Evolutionary conservation across 2,113 vertebrate species (phyloP).

Genomic region (Sarotherodon lohbergeri): DNA sequence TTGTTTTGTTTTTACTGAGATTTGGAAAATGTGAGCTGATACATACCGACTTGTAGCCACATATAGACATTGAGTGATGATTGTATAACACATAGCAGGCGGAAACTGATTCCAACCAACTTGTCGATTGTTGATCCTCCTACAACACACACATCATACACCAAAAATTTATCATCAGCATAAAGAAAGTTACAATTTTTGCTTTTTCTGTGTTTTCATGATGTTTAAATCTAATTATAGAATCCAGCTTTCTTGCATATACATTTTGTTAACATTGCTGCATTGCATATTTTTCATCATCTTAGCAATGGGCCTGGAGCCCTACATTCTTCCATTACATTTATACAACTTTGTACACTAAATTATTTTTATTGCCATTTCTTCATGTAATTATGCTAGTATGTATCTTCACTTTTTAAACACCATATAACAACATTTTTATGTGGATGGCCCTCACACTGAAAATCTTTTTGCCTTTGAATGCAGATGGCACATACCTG

Average conservation of each 20-base stretch:
- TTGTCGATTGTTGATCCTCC: background rate
- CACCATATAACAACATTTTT: background rate
- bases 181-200: background rate
- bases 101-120: background rate
- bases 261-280: background rate
- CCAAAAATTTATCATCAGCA: background rate
- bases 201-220: background rate
- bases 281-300: background rate
- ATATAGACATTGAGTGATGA: background rate
- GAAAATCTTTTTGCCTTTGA: fast-evolving
- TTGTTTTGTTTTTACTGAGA: background rate
- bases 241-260: background rate
- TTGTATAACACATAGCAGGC: background rate
- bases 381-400: background rate
- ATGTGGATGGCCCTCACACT: background rate
- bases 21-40: background rate
- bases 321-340: background rate
- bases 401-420: background rate
- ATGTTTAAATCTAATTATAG: background rate
- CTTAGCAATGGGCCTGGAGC: fast-evolving
- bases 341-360: background rate
- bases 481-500: background rate
- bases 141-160: background rate
- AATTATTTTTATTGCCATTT: background rate
- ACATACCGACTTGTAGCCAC: background rate